Evolutionary conservation across 2,113 vertebrate genomes (phyloP).

Genomic region (Misgurnus mizolepis): DNA sequence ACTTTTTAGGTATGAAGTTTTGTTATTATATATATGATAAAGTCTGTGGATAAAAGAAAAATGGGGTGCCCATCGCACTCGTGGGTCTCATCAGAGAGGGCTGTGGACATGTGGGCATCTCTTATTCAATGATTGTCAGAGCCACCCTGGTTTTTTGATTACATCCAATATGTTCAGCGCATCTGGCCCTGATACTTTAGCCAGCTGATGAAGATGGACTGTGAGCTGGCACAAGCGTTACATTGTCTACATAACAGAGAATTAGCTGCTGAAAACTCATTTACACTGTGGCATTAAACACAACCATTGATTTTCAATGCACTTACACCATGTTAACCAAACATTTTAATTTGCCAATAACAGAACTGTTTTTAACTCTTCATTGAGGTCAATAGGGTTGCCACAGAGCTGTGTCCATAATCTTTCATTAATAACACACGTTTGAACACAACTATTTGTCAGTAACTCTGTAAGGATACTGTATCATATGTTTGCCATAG

Average conservation of each 20-base stretch:
- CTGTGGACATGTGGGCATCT: not conserved
- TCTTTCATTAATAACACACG: no score
- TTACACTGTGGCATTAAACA: constrained; percentile 1
- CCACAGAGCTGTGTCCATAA: no score
- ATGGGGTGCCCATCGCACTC: not conserved
- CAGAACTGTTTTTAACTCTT: no score
- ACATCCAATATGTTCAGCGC: not conserved
- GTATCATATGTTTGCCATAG: no score
- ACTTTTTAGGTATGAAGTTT: not conserved
- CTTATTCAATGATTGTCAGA: constrained; percentile 35
- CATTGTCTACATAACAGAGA: constrained; percentile 17
- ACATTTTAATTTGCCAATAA: not conserved
- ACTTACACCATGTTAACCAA: not conserved
- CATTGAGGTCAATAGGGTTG: no score
- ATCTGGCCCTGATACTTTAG: constrained; percentile 21
- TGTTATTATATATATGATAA: no score
- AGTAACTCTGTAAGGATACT: not conserved
- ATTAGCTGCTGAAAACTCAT: not conserved
- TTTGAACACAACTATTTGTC: not conserved
- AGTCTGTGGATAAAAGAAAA: no score
- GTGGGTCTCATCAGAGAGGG: constrained; percentile 22
- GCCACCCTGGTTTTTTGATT: constrained; percentile 39
- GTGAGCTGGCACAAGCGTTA: constrained; percentile 40
- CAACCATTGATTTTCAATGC: not conserved
- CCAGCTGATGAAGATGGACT: constrained; percentile 46